These are phyloP conservation scores for Phragmatobia fuliginosa DNA, from an alignment of 2,888 invertebrate species.

Conservation along the genomic window DNA sequence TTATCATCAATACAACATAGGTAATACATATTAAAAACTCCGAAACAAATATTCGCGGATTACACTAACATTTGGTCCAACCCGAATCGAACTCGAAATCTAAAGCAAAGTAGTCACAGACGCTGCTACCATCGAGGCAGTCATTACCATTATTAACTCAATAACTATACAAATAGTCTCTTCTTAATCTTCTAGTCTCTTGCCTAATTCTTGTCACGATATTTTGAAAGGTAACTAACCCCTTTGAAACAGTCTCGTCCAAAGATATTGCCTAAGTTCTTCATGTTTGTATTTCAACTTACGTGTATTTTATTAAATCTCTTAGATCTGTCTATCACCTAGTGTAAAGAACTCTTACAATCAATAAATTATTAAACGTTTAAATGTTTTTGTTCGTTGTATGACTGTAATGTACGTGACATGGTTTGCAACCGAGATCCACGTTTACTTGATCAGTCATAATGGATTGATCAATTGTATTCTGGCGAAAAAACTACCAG, in stretches of 20 bases:
- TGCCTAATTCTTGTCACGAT: background rate
- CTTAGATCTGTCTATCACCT: background rate
- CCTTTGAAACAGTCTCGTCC: background rate
- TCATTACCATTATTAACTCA: no score
- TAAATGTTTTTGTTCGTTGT: slow-evolving; percentile 46
- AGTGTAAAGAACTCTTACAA: slow-evolving; percentile 39
- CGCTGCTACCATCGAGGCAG: no score
- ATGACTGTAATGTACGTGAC: slow-evolving; percentile 25
- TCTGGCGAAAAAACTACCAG: slow-evolving; percentile 38
- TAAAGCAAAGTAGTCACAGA: no score
- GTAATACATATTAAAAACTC: no score
- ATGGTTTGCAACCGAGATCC: slow-evolving; percentile 29
- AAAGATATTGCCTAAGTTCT: background rate
- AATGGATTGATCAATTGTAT: slow-evolving; percentile 32
- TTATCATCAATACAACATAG: no score
- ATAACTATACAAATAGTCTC: no score
- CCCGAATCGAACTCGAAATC: no score
- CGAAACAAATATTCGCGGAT: no score
- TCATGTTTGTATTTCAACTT: background rate
- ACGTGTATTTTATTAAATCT: background rate
- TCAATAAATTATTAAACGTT: slow-evolving; percentile 50
- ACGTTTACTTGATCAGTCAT: slow-evolving; percentile 49
- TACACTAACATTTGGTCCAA: no score
- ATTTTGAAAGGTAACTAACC: background rate
- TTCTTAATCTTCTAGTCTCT: background rate